Evolutionary conservation across 2,888 invertebrate species (phyloP).

Genomic region (Peribatodes rhomboidaria): DNA sequence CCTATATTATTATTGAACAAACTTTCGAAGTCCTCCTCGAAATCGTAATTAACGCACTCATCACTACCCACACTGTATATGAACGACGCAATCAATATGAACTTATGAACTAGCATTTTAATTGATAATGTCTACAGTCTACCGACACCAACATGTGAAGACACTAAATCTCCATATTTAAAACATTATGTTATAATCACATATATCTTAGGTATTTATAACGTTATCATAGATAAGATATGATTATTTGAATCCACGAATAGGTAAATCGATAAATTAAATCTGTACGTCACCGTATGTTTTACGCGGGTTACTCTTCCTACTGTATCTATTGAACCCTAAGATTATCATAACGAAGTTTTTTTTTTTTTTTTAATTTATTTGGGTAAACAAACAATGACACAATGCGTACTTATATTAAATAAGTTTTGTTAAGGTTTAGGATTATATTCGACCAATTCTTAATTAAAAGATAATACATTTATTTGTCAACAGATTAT

Average conservation of each 20-base stretch:
- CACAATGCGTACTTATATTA: too few species aligned
- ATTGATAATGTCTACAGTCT: constrained; percentile 38
- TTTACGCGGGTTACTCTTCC: constrained; percentile 13
- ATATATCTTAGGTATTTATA: constrained; percentile 53
- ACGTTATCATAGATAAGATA: constrained; percentile 58
- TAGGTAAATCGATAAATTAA: constrained; percentile 38
- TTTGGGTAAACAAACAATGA: too few species aligned
- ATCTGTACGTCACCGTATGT: constrained; percentile 25
- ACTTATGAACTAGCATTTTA: constrained; percentile 45
- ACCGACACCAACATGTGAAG: constrained; percentile 47
- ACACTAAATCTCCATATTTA: constrained; percentile 51
- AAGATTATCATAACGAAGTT: constrained; percentile 27
- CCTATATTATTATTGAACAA: constrained; percentile 52
- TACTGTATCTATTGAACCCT: constrained; percentile 10
- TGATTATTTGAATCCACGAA: constrained; percentile 47
- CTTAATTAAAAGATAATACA: too few species aligned
- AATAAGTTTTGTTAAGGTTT: too few species aligned
- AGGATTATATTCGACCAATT: too few species aligned
- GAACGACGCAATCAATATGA: constrained; percentile 42
- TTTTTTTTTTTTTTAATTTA: too few species aligned
- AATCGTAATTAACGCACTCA: constrained; percentile 60
- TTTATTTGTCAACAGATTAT: too few species aligned
- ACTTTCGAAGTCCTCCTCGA: constrained; percentile 56
- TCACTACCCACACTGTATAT: constrained; percentile 52
- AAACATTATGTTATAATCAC: constrained; percentile 51